Evolutionary conservation across 2,113 vertebrate species (phyloP).

Genomic region (Sebastes fasciatus): DNA sequence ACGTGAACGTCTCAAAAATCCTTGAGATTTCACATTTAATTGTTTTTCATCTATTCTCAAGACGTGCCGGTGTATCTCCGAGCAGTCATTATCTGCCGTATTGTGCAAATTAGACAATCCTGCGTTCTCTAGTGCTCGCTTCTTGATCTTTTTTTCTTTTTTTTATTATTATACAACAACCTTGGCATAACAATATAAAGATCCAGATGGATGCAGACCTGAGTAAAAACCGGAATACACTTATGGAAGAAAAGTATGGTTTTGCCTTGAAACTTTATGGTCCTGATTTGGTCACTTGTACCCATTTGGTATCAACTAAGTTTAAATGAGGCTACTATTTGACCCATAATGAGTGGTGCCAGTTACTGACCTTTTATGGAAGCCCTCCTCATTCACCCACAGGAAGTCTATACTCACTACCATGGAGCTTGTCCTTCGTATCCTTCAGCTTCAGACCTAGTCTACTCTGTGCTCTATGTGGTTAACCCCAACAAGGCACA

Average conservation of each 20-base stretch:
- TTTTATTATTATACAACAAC: slow-evolving; percentile 19
- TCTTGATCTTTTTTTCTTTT: slow-evolving; percentile 4
- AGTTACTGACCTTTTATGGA: slow-evolving; percentile 63
- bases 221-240: neutral
- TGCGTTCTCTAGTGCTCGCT: neutral
- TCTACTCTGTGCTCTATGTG: slow-evolving; percentile 70
- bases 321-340: neutral
- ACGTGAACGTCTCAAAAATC: slow-evolving; percentile 45
- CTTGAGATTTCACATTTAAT: slow-evolving; percentile 64
- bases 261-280: neutral
- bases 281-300: neutral
- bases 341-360: slow-evolving; percentile 13
- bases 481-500: slow-evolving; percentile 68
- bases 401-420: slow-evolving; percentile 53
- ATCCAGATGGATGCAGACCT: neutral
- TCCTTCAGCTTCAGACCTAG: slow-evolving; percentile 57
- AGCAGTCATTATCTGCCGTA: slow-evolving; percentile 34
- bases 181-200: slow-evolving; percentile 9
- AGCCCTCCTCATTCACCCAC: slow-evolving; percentile 25
- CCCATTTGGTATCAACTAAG: neutral
- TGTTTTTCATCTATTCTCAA: slow-evolving; percentile 64
- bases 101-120: slow-evolving; percentile 51
- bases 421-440: slow-evolving; percentile 46
- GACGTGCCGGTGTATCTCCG: slow-evolving; percentile 23
- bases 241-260: neutral